These are phyloP conservation scores for Calliphora vomitoria DNA, from an alignment of 2,888 invertebrate species.

Conservation along the genomic window DNA sequence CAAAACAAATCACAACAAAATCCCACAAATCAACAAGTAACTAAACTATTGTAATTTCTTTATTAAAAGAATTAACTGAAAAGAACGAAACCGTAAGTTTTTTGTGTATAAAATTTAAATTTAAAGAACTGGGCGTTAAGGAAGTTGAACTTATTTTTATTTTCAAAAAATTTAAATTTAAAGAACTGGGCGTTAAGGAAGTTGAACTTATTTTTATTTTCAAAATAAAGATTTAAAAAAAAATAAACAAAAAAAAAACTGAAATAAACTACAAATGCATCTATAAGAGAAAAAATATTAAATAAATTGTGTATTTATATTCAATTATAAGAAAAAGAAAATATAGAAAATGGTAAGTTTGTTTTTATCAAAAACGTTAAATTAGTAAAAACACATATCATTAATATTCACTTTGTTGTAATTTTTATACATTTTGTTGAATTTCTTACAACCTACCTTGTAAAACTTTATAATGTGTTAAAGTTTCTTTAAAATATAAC, in stretches of 20 bases:
- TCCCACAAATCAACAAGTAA: slow-evolving; percentile 75
- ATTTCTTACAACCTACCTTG: too few relatives aligned
- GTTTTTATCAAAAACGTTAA: too few relatives aligned
- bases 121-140: slow-evolving; percentile 69
- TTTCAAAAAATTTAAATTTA: slow-evolving; percentile 62
- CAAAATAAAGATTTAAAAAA: slow-evolving; percentile 67
- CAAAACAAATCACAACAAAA: slow-evolving; percentile 53
- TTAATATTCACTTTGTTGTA: too few relatives aligned
- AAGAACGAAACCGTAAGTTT: slow-evolving; percentile 62
- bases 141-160: slow-evolving; percentile 72
- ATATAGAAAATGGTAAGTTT: slow-evolving; percentile 21
- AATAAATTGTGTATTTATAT: neutral
- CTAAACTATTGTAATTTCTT: slow-evolving; percentile 61
- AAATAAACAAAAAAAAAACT: slow-evolving; percentile 45
- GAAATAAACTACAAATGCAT: slow-evolving; percentile 67
- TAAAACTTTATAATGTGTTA: too few relatives aligned
- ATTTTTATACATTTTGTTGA: too few relatives aligned
- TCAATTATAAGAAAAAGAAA: too few relatives aligned
- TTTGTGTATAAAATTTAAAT: slow-evolving; percentile 65
- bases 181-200: slow-evolving; percentile 70
- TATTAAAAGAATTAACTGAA: slow-evolving; percentile 60
- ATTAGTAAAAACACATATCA: too few relatives aligned
- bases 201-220: slow-evolving; percentile 73
- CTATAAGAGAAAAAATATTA: slow-evolving; percentile 54
- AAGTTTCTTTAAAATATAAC: too few relatives aligned